Percentiles rank a stretch among this genome's conserved stretches.
phyloP scores from a whole-genome alignment of 2,113 vertebrate genomes.

The Gymnobelideus leadbeateri region DNA sequence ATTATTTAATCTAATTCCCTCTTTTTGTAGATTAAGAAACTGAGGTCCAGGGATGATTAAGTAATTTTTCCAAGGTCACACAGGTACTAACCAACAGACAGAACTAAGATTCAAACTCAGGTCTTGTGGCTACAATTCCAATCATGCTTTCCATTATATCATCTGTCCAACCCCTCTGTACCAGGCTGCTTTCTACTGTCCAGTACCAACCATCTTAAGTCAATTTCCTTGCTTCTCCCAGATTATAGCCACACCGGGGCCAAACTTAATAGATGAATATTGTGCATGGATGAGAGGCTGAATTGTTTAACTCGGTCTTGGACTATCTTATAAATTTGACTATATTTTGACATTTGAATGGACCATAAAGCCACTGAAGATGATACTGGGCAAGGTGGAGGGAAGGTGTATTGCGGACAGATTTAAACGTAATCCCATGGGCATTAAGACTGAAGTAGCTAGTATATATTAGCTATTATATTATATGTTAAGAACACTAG shows the following conservation, averaged over 20 bases:
- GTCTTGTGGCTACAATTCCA: background rate
- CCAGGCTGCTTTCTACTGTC: background rate
- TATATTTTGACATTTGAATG: background rate
- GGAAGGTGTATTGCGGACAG: background rate
- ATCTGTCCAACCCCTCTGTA: background rate
- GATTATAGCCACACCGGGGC: background rate
- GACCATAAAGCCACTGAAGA: background rate
- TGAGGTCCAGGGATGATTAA: too few relatives aligned
- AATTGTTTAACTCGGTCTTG: background rate
- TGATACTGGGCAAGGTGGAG: background rate
- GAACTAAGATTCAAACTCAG: background rate
- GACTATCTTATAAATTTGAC: background rate
- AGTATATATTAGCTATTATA: background rate
- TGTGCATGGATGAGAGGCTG: background rate
- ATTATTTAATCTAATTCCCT: background rate
- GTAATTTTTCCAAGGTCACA: too few relatives aligned
- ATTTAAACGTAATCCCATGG: background rate
- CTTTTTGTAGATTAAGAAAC: background rate
- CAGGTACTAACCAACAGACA: background rate
- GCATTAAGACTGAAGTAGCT: background rate
- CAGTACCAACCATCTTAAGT: background rate
- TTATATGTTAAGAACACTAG: background rate
- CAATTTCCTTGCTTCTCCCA: background rate
- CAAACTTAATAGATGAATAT: background rate
- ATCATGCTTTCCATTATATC: background rate